Base-by-base conservation (phyloP, 2,888 invertebrate genomes). In the Zaprionus lineosus region DNA sequence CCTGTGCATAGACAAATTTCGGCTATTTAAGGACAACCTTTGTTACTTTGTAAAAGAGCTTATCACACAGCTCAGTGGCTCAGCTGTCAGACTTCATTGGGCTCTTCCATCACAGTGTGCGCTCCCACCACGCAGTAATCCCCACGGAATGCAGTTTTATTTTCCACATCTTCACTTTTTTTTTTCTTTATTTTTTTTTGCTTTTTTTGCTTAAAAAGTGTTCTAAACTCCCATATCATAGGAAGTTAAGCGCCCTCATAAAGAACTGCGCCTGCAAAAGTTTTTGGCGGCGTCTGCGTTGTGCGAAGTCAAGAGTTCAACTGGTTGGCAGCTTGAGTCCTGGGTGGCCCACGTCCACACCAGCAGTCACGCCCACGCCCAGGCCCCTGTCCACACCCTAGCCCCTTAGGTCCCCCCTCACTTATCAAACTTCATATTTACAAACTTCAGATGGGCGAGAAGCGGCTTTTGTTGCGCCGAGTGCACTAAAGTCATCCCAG, bases 341-440 rank as follows among this genome's bases (percentile, higher is more conserved):
- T 21, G 21, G 21, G 3, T 21, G 3, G 4, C 7, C 24, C 24
- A 24, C 18, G 24, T 36, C 43, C 19, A 39, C 52, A 39, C 40
- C 34, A 28, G 52, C 34, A 6, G 61, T 24, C 62, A 40, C 43
- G 37, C 43, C 28, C 31, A 28, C 41, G n/a, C 19, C 9, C 26
- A 18, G 1, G 12, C 8, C 18, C 4, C n/a, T 36, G 34, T 19
- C 48, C 44, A 55, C 50, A 3, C n/a, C 8, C 14, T n/a, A n/a
- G n/a, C n/a, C n/a, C n/a, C n/a, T n/a, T n/a, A n/a, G n/a, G 16
- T 12, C 7, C 1, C 9, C 39, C 11, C 33, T 56, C 71, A 77
- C 73, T 82, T 82, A 78, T 78, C 78, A 82, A 74, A 82, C 75
- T 77, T 77, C 73, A 77, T 77, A 82, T 77, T 77, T 77, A 82